phyloP scores from a whole-genome alignment of 1,140 invertebrate genomes.

The Lepidurus couesii region DNA sequence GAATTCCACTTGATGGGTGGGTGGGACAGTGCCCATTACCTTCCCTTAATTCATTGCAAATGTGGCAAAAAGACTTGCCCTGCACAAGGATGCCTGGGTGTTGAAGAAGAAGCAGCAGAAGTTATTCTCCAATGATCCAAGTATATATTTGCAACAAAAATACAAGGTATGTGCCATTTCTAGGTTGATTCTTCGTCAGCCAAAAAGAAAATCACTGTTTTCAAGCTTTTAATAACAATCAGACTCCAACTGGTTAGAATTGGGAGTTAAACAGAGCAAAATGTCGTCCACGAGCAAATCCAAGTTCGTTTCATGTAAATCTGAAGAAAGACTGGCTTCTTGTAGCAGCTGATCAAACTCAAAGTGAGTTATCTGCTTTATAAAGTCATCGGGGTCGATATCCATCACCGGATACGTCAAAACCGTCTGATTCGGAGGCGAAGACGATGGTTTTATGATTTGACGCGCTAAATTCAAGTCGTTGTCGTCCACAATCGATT shows the following conservation, averaged over 20 bases:
- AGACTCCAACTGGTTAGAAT: not conserved
- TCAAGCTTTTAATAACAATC: constrained; percentile 10
- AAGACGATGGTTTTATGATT: not conserved
- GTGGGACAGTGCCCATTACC: constrained; percentile 78
- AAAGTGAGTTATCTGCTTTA: constrained; percentile 23
- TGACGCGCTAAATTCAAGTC: constrained; percentile 53
- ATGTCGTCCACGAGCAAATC: constrained; percentile 28
- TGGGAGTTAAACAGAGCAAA: constrained; percentile 16
- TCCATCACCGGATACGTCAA: not conserved
- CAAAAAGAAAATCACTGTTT: not conserved
- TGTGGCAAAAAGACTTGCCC: constrained; percentile 23
- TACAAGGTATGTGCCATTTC: not conserved
- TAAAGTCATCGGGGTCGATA: constrained; percentile 25
- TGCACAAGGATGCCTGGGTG: not conserved
- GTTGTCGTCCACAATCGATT: constrained; percentile 50
- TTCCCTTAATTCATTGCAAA: constrained; percentile 44
- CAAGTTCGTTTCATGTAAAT: constrained; percentile 29
- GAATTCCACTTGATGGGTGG: constrained; percentile 81
- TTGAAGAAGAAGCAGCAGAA: not conserved
- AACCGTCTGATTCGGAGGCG: constrained; percentile 4
- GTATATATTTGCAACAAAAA: not conserved
- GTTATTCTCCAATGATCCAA: constrained; percentile 4
- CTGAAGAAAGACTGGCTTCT: constrained; percentile 25
- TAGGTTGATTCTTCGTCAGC: not conserved
- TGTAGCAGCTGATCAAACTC: constrained; percentile 23